Base-by-base conservation (phyloP, 64 coral and sea anemone species). In the Montipora foliosa region DNA sequence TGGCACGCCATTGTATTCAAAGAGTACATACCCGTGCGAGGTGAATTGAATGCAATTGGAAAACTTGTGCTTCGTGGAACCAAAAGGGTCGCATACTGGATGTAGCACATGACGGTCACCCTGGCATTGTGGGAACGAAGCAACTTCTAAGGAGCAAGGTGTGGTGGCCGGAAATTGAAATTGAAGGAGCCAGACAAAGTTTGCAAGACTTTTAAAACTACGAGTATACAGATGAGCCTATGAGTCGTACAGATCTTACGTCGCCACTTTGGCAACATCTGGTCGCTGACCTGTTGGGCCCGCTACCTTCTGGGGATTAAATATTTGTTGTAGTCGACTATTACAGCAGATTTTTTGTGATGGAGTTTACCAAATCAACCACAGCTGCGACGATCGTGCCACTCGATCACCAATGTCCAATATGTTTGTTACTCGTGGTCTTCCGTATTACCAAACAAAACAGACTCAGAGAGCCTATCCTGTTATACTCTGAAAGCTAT, bases 101-200 rank as follows among this genome's bases (percentile, higher is more conserved):
- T n/a, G 5, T 90, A 15, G 93, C 87, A 62, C 79, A 94, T 67
- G 87, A 84, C 53, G 77, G 80, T n/a, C 93, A 90, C 20, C 77
- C 78, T n/a, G 85, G 69, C 2, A 85, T 75, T 37, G 79, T 90
- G 12, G 16, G 29, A 37, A 37, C 29, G 29, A 37, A 37, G 29
- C 59, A 94, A 49, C 9, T 47, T 52, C 76, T 94, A 12, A 49
- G 86, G 45, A 50, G 4, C 44, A 88, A 88, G 5, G 74, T 93
- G 0, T 88, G 76, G 62, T 93, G 91, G 81, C 53, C 50, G 45
- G 90, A 52, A 3, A 61, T 92, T 75, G 69, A 92, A 37, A 37
- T 37, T 37, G 5, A 44, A 46, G 45, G 84, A 89, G 21, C 74
- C 67, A 57, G 86, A 89, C 15, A 83, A 44, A 24, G 16, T 67